Evolutionary conservation across 2,888 invertebrate genomes (phyloP), one percentile per base, ranked within the genome.

Genomic region (Dysmachus trigonus): DNA sequence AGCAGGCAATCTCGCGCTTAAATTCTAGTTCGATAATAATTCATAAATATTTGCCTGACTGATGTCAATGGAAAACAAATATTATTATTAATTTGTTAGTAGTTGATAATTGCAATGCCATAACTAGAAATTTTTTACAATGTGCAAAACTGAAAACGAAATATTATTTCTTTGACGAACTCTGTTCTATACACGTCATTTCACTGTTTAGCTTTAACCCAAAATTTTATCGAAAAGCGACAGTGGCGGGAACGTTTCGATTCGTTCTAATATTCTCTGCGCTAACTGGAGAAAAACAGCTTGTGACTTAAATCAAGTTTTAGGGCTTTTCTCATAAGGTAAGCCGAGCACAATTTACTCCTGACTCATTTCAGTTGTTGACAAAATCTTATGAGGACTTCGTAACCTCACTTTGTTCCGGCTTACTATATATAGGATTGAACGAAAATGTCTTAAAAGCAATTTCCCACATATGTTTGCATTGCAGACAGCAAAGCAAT

Each of bases 381-480:
- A 79, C 79, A 79, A 79, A 79, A 79, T 79, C 79, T 79, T 38
- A 79, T 51, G 51, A n/a, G 51, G 79, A 51, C 51, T 79, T 79
- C 79, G 79, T 51, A 79, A 79, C 79, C 79, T 79, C 79, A 53
- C 51, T 41, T 79, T n/a, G 35, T 47, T 30, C 41, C 77, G 33
- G n/a, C n/a, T n/a, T n/a, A n/a, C 41, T 38, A 18, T 31, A 51
- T 6, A 51, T 51, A 51, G 79, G 51, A 38, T 51, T 79, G 27
- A 79, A 51, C 79, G 79, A 83, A 71, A 83, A 83, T 83, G 51
- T 74, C 84, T 85, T 85, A 85, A 73, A 85, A 73, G 84, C 74
- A 85, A 85, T 85, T 85, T 85, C 73, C 30, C 74, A 74, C 84
- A 85, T 18, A 85, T 85, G 84, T 83, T 73, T 79, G 53, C 79